Base-by-base conservation (phyloP, 2,113 vertebrate genomes). In the Panthera tigris region DNA sequence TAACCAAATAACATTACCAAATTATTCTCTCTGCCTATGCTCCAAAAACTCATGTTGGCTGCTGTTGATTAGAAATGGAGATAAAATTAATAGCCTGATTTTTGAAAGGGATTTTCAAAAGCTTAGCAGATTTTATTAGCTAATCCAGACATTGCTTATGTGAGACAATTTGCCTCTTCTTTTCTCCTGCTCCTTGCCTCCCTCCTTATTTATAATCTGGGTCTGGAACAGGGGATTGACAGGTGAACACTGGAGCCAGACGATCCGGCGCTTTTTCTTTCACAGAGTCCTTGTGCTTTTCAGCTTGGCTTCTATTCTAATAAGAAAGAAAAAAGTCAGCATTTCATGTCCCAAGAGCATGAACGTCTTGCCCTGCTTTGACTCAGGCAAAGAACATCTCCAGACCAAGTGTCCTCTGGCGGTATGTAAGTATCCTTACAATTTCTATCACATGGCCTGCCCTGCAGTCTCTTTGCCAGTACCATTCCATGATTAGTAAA, bases 71-170 rank as follows among this genome's bases (percentile, higher is more conserved):
- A 92, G 65, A 95, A 97, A 89, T 94, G 79, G 21, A 97, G 95
- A 98, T 97, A 97, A 97, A 97, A 97, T 97, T 97, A 97, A 96
- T 97, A 96, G 97, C 76, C 83, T 95, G 95, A 95, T 93, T 93
- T 97, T 96, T 97, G 89, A 97, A 95, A 96, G 29, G 48, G 69
- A 76, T 92, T 97, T 96, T 96, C 87, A 81, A 97, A 97, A 95
- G 95, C 52, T 96, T 98, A 97, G 66, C 41, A 82, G 76, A 74
- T 95, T 92, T 96, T 96, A 96, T 91, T 97, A 97, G 86, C 93
- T 97, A 96, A 93, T 96, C 81, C 94, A 93, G 96, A 93, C 65
- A 92, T 78, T 55, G 57, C 92, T 27, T 39, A 13, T 79, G n/a
- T 16, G 36, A 93, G 71, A 90, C 45, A 94, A 9, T 92, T 91